Evolutionary conservation across 2,113 vertebrate genomes (phyloP), one percentile per base, ranked within the genome.

Genomic region (Anguilla japonica): DNA sequence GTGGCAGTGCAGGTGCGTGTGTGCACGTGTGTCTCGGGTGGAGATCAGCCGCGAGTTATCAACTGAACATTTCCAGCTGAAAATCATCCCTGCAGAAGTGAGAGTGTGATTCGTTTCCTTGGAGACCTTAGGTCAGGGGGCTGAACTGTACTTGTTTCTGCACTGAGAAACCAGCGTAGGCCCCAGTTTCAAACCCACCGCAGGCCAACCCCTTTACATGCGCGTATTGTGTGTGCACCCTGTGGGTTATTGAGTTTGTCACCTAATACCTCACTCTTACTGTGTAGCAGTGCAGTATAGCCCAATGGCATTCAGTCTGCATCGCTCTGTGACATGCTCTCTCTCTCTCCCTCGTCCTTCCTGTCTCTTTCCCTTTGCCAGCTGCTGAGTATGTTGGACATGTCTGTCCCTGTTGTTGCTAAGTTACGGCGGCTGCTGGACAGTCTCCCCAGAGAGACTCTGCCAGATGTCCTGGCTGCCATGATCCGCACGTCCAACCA

Each of bases 361-460:
- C 0, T 3, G 84, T 16, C 84, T 81, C 43, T 83, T 40, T 85
- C 78, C 90, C 60, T 67, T 67, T 2, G 20, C 1, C 34, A 97
- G 97, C 90, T 99, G 91, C 96, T 99, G n/a, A 97, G 98, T 87
- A 98, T 99, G 98, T 90, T 99, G 92, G 98, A 99, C 90, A 96
- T 97, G 94, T 99, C 98, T 0, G 97, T 99, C 53, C 98, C 98
- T 16, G 98, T 97, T 0, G 98, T 99, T 0, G 98, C 97, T 16
- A 99, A 99, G 91, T 94, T 99, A 88, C 95, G 97, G 46, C 96
- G 96, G 13, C 95, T 99, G 79, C 85, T 99, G 92, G 97, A 99
- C 93, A 98, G 94, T 85, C 95, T 99, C 71, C 98, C 98, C 3
- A 95, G 95, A 83, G 98, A 99, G 92, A 97, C 97, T 3, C 93